Base-by-base conservation (phyloP, 2,888 invertebrate genomes). In the Sphinx pinastri region DNA sequence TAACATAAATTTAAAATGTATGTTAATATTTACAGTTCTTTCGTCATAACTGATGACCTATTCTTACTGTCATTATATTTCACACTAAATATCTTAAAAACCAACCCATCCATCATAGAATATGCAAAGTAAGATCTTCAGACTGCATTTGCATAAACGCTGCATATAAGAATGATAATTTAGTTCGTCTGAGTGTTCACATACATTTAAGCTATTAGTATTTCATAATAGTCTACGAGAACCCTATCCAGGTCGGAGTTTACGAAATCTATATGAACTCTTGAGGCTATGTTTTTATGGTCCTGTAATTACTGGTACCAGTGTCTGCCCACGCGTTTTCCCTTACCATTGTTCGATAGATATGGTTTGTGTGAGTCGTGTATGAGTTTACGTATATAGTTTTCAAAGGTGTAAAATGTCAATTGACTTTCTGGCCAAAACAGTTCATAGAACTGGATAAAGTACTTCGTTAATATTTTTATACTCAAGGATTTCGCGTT, bases 181-280 rank as follows among this genome's bases (percentile, higher is more conserved):
- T 52, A 51, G 52, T 19, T n/a, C 52, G 59, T 60, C 52, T 54
- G 54, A 60, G 12, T 52, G 38, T 63, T 68, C 58, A 71, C 68
- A 74, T 72, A 68, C 72, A 72, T 73, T 63, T 69, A 69, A 75
- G 75, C 69, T 70, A 74, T 77, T 77, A 79, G 74, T 78, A 80
- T 81, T 80, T 78, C 81, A 76, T 76, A 76, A 80, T 74, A 72
- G 75, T 76, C 73, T 77, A 67, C 68, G 68, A 80, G 78, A 78
- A 80, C 75, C 75, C 72, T 74, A 80, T 81, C 68, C 81, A 77
- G 81, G 80, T 81, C 80, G 80, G n/a, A n/a, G 78, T 57, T 70
- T 80, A 71, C 74, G 79, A 77, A 80, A 82, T 82, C 76, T 78
- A 71, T 75, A 74, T 57, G 76, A 71, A 71, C 73, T 74, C 60